Evolutionary conservation across 1,140 invertebrate species (phyloP), one percentile per base, ranked within the genome.

Genomic region (Mamestra configurata): DNA sequence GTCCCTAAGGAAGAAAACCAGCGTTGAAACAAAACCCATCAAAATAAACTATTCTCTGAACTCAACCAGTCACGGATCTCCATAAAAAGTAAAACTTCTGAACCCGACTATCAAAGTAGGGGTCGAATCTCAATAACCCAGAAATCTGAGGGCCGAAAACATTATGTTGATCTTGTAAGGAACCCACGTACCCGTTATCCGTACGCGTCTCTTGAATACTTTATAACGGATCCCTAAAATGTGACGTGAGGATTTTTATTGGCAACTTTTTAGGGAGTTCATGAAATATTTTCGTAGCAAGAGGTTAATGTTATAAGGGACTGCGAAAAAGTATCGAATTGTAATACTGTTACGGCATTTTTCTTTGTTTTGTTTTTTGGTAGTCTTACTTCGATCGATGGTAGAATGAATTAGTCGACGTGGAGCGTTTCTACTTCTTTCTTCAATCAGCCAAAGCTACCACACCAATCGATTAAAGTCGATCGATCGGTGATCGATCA

Each of bases 151-250:
- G 55, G 20, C 10, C 53, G 13, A 22, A 46, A 59, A 76, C 72
- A 61, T 76, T 76, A 76, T 76, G 72, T 61, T 59, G 72, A 61
- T 61, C 55, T 59, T 76, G 72, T 76, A 76, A 61, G 40, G 55
- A 76, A 61, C 55, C 55, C 72, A 76, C 72, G 72, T 76, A 31
- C 20, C n/a, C 35, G 71, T 57, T 51, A 57, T 35, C 51, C 70
- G 3, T 49, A 49, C 20, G 37, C 53, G 15, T 61, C 72, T 13
- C 24, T 46, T 76, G 55, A 76, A 76, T 76, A 76, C 13, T 61
- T 76, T 76, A 76, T 61, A 61, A 61, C 18, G 72, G 35, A 57
- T 46, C 55, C 72, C 55, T 27, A 46, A 31, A 31, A 59, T 46
- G 37, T 46, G 72, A 46, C 22, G 51, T 15, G 66, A n/a, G 22